Conservation (phyloP, 2,113 vertebrate genomes). For the Thalassoma bifasciatum region DNA sequence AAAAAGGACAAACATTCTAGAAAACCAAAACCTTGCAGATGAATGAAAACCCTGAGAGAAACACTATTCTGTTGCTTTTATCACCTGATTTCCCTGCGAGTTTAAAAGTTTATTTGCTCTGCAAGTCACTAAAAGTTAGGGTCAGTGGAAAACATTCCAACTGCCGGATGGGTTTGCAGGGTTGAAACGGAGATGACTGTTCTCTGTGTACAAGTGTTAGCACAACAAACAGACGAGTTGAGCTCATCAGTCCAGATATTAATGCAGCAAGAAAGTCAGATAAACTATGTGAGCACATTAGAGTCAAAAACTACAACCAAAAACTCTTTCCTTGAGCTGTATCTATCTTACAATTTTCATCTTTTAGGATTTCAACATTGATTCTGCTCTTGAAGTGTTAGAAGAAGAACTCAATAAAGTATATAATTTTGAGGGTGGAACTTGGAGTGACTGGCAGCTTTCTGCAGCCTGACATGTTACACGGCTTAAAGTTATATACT, state of each 20-base stretch:
- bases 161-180: constrained; percentile 26
- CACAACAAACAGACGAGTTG: constrained; percentile 55
- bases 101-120: neutral
- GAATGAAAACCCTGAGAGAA: neutral
- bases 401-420: constrained; percentile 1
- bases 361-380: constrained; percentile 8
- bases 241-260: constrained; percentile 52
- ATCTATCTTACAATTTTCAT: neutral
- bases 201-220: constrained; percentile 49
- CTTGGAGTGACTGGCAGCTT: constrained; percentile 33
- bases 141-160: constrained; percentile 19
- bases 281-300: constrained; percentile 37
- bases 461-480: constrained; percentile 23
- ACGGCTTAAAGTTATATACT: constrained; percentile 30
- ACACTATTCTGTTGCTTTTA: constrained; percentile 18
- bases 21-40: neutral
- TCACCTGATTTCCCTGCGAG: neutral
- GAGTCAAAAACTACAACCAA: constrained; percentile 1
- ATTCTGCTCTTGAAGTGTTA: neutral
- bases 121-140: constrained; percentile 21
- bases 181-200: constrained; percentile 30
- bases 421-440: constrained; percentile 30
- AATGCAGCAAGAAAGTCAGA: constrained; percentile 31
- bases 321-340: constrained; percentile 20
- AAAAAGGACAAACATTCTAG: neutral